Evolutionary conservation across 2,113 vertebrate species (phyloP), one percentile per base, ranked within the genome.

Genomic region (Mustela nigripes): DNA sequence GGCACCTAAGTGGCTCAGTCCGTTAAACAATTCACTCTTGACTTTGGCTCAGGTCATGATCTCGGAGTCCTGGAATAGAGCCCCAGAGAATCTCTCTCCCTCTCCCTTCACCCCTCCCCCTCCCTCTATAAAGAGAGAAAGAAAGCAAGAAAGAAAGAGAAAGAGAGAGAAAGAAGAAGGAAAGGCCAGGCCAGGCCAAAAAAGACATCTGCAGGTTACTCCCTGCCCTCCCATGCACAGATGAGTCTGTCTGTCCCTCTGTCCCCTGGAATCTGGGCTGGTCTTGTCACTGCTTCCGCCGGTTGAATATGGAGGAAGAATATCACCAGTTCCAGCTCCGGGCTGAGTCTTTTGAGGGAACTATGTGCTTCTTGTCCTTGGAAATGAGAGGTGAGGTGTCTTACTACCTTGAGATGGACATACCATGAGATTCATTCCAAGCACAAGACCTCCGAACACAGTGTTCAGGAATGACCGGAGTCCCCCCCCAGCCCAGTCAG

Each of bases 291-390:
- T 56, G 69, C 21, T 84, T 65, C 80, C 21, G 14, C 18, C 62
- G 4, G 9, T 8, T n/a, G 33, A 56, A 16, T 11, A 24, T 2
- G 67, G 73, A 10, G 33, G 80, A 24, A 58, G 10, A 28, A 26
- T 1, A 1, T 2, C 56, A 56, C 3, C 56, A 56, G 3, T 6
- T 4, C 19, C 42, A 26, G 3, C 33, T 62, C 19, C 21, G 3
- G 1, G 11, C 39, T 89, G 42, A 28, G 48, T 67, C 1, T 58
- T 76, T 33, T 28, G 15, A 31, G 50, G 22, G 1, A 33, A 58
- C 5, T 1, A 7, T 45, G 28, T 36, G 10, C 42, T 53, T 16
- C 26, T 11, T n/a, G 12, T 79, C n/a, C 63, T 42, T 80, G 84
- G 58, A 85, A 79, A 45, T n/a, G 19, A 50, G 88, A 79, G 28